These are phyloP conservation scores for Sarcophaga caerulescens DNA, from an alignment of 2,888 invertebrate species.

Conservation along the genomic window DNA sequence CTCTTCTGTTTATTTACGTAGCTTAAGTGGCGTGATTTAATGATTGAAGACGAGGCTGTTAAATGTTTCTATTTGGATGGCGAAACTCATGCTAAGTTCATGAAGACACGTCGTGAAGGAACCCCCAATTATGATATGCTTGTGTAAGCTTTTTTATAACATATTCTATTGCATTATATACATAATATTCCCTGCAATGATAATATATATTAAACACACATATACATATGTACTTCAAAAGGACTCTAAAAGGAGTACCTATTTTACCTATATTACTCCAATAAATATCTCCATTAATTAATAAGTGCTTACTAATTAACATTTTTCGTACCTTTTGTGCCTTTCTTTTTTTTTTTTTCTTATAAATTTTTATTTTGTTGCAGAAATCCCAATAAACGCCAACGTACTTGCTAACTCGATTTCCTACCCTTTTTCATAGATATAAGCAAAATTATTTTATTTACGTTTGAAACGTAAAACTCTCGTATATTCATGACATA, in stretches of 20 bases:
- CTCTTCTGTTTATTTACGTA: conserved; percentile 72
- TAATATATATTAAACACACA: conserved; percentile 24
- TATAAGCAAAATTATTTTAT: background rate
- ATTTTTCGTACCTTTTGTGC: conserved; percentile 12
- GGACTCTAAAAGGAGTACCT: conserved; percentile 19
- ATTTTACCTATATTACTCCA: conserved; percentile 11
- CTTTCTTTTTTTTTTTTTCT: conserved; percentile 25
- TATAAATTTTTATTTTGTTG: conserved; percentile 67
- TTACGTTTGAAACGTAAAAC: conserved; percentile 54
- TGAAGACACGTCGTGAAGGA: conserved; percentile 85
- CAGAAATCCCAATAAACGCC: conserved; percentile 71
- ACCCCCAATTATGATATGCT: conserved; percentile 87
- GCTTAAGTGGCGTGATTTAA: conserved; percentile 86
- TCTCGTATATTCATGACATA: background rate
- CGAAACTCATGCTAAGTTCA: conserved; percentile 88
- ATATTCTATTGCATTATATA: background rate
- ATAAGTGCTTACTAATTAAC: conserved; percentile 35
- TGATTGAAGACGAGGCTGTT: conserved; percentile 88
- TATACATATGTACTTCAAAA: conserved; percentile 57
- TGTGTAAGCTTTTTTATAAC: conserved; percentile 75
- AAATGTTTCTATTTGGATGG: conserved; percentile 85
- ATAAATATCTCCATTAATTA: conserved; percentile 42
- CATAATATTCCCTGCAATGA: background rate
- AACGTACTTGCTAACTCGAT: conserved; percentile 69
- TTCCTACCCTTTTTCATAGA: conserved; percentile 22